phyloP scores from a whole-genome alignment of 2,797 vertebrate genomes.

The Periophthalmus magnuspinnatus region DNA sequence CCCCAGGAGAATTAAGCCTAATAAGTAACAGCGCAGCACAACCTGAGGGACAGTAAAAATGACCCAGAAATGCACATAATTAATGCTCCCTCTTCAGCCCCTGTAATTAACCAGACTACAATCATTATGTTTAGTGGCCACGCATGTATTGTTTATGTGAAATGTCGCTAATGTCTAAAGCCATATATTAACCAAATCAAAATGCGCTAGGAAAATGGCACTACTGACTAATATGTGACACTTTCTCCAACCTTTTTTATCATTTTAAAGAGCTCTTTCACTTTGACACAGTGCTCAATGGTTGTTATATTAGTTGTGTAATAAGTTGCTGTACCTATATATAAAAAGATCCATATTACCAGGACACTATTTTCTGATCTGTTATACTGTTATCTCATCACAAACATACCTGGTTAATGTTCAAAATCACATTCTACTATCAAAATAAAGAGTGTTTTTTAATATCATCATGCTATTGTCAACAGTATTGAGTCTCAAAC shows the following conservation, averaged over 20 bases:
- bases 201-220: not conserved
- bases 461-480: too few relatives aligned
- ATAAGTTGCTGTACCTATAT: too few relatives aligned
- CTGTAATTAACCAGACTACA: conserved; percentile 3
- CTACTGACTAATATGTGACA: not conserved
- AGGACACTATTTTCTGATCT: too few relatives aligned
- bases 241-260: not conserved
- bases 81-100: conserved; percentile 1
- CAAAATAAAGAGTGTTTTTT: too few relatives aligned
- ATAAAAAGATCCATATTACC: too few relatives aligned
- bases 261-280: not conserved
- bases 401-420: too few relatives aligned
- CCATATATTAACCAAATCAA: not conserved
- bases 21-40: conserved; percentile 14
- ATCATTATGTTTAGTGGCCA: not conserved
- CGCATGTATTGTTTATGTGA: not conserved
- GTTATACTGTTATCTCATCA: too few relatives aligned
- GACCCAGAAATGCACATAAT: conserved; percentile 15
- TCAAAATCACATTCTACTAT: too few relatives aligned
- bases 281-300: not conserved
- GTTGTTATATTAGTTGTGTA: too few relatives aligned
- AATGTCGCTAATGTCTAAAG: not conserved
- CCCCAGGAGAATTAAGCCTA: conserved; percentile 10
- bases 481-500: too few relatives aligned
- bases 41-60: conserved; percentile 17